phyloP scores from a whole-genome alignment of 1,140 invertebrate species.

The Plectus sambesii region DNA sequence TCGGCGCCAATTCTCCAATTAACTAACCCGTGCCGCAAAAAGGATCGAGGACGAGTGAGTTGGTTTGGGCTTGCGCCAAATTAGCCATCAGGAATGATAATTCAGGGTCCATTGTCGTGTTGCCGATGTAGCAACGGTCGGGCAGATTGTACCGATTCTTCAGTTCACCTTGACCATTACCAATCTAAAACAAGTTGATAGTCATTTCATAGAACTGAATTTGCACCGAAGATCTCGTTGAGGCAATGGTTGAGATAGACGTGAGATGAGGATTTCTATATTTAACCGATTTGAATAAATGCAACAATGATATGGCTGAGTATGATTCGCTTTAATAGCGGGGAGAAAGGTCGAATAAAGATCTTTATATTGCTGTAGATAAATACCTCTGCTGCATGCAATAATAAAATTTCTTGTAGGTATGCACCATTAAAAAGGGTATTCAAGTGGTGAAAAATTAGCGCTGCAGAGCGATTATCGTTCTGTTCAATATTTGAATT shows the following conservation, averaged over 20 bases:
- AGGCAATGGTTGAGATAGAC: constrained; percentile 14
- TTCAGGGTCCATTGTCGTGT: constrained; percentile 52
- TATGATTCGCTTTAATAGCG: no score
- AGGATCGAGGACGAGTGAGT: constrained; percentile 48
- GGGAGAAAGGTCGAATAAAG: no score
- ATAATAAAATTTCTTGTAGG: no score
- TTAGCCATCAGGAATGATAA: constrained; percentile 51
- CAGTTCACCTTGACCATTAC: constrained; percentile 45
- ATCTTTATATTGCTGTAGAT: no score
- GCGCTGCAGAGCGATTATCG: no score
- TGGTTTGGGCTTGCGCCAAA: constrained; percentile 41
- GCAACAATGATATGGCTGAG: no score
- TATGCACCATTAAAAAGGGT: no score
- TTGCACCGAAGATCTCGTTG: constrained; percentile 1
- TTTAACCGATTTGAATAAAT: no score
- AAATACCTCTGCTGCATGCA: no score
- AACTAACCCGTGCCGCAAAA: constrained; percentile 49
- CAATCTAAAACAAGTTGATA: constrained; percentile 36
- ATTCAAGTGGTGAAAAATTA: no score
- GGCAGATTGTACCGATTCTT: constrained; percentile 46
- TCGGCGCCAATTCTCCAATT: not conserved
- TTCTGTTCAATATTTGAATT: no score
- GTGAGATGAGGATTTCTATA: constrained; percentile 12
- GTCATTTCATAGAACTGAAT: constrained; percentile 1
- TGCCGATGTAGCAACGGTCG: constrained; percentile 45